Base-by-base conservation (phyloP, 1,140 invertebrate species). In the Condylostylus longicornis region DNA sequence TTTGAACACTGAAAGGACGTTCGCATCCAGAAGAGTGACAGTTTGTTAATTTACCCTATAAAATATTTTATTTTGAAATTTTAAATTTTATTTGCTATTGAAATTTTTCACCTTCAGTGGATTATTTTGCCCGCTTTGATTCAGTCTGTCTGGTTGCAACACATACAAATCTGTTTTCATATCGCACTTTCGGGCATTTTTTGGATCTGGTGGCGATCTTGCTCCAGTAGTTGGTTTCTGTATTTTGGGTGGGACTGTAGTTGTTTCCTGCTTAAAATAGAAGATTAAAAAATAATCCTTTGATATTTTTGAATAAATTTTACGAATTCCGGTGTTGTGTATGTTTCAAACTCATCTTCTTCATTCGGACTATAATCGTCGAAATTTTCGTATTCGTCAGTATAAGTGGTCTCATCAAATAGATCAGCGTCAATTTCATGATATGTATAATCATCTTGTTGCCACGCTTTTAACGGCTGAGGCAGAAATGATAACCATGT, bases 1-100 rank as follows among this genome's bases (percentile, higher is more conserved):
- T 87, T 52, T 91, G 86, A 9, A 90, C 85, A 60, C 86, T 90
- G 63, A 91, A 93, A 10, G 84, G 84, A 45, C 85, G 81, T 61
- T 88, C 85, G 55, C 87, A 91, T 44, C 84, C 82, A 14, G 82
- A 83, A 18, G 77, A 71, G 51, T 89, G 84, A 53, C 87, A 91
- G 55, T 89, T 89, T 1, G 84, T 89, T 1, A 91, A 65, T 57
- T 87, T 85, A n/a, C 84, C 86, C 62, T 89, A 82, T 14, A 67
- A 53, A 20, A 19, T 15, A 27, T 20, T 33, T 8, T 5, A 63
- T 62, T 35, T 62, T 60, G 5, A 15, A 25, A 4, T 23, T 4
- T 21, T 7, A n/a, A 1, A 21, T 18, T 18, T 23, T 2, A 30
- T 2, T 23, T 9, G 4, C 10, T 12, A 30, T 35, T 35, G 13